Percentiles rank a stretch among this genome's conserved stretches.
These are phyloP conservation scores for Esox niger DNA, from an alignment of 2,113 vertebrate species.

Conservation along the genomic window DNA sequence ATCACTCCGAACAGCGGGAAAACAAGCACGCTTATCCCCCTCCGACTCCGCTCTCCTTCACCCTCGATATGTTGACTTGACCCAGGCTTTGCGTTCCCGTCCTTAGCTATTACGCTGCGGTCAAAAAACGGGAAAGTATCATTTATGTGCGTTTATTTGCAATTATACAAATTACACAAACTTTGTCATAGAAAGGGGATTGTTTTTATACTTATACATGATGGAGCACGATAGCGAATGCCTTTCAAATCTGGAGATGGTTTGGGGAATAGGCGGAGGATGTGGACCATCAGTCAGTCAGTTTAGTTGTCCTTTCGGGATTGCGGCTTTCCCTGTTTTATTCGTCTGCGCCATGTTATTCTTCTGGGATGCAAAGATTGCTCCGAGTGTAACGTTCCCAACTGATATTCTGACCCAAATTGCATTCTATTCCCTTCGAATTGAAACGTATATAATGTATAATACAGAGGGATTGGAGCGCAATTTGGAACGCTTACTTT, in stretches of 20 bases:
- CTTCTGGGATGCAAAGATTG: background rate
- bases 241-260: background rate
- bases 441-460: too few relatives aligned
- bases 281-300: too few relatives aligned
- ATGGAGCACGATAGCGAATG: background rate
- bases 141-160: too few relatives aligned
- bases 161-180: too few relatives aligned
- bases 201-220: background rate
- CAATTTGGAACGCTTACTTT: background rate
- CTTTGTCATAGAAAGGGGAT: background rate
- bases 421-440: too few relatives aligned
- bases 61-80: too few relatives aligned
- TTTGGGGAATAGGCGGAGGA: background rate
- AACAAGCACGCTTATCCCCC: background rate
- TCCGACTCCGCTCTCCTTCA: background rate
- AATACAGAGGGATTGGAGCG: too few relatives aligned
- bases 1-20: background rate
- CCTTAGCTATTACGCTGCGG: background rate
- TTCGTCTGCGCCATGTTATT: too few relatives aligned
- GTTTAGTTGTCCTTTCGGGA: background rate
- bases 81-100: too few relatives aligned
- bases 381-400: background rate
- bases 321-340: background rate
- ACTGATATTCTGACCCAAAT: too few relatives aligned
- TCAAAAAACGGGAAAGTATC: too few relatives aligned